These are phyloP conservation scores for Macrochelys suwanniensis DNA, from an alignment of 2,797 vertebrate species.

Conservation along the genomic window DNA sequence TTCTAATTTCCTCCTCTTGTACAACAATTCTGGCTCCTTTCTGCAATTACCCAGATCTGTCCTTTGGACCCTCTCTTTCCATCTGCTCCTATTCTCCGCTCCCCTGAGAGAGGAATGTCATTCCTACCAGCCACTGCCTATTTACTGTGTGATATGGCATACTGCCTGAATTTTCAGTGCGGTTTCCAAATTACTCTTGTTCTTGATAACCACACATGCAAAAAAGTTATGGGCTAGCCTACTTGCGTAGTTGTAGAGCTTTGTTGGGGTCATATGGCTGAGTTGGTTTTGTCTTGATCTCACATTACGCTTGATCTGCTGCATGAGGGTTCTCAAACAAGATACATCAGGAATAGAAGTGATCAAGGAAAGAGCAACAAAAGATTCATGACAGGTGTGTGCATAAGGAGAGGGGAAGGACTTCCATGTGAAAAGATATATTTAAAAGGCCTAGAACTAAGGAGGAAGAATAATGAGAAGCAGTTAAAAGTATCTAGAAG, in stretches of 20 bases:
- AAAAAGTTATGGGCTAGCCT: not conserved
- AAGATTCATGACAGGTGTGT: not conserved
- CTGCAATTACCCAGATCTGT: not conserved
- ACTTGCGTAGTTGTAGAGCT: not conserved
- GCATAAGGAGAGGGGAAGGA: not conserved
- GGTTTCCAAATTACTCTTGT: not conserved
- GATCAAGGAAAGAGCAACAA: not conserved
- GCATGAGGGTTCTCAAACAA: not conserved
- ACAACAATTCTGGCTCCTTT: not conserved
- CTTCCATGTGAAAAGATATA: not conserved
- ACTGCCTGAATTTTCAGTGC: not conserved
- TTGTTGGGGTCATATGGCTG: not conserved
- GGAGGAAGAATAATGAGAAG: not conserved
- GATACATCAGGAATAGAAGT: not conserved
- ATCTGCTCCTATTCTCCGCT: not conserved
- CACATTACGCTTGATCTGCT: not conserved
- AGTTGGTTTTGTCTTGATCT: not conserved
- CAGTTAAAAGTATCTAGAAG: not conserved
- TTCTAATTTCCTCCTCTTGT: slow-evolving; percentile 22
- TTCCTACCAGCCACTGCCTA: not conserved
- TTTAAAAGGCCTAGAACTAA: not conserved
- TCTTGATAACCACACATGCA: not conserved
- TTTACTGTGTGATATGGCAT: not conserved
- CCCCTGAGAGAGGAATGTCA: not conserved
- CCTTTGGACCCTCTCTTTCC: not conserved